Evolutionary conservation across 64 coral and sea anemone genomes (phyloP), one percentile per base, ranked within the genome.

Genomic region (Montipora efflorescens): DNA sequence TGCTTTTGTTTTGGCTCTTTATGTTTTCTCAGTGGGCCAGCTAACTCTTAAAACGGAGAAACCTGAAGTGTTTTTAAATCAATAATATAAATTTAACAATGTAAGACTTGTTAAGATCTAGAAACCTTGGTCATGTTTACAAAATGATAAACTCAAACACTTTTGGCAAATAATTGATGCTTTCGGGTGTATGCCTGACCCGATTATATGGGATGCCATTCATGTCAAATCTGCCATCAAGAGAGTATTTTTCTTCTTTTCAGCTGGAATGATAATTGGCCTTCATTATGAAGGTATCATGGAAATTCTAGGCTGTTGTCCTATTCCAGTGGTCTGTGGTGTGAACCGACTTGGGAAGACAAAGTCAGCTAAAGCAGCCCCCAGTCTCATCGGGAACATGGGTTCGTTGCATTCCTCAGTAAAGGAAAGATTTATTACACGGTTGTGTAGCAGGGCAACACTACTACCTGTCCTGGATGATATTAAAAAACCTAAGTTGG

Each of bases 321-420:
- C 89, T 8, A 51, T 80, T 28, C 89, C 89, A 48, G 64, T 91
- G 1, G 62, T 91, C 0, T 91, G 89, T 72, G 77, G 89, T 2
- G 12, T 78, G 18, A 91, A 91, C 59, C 11, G 89, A 8, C 78
- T 80, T 3, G 89, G 89, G 14, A 90, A 90, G 58, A 91, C 89
- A 10, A 91, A 62, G 13, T 91, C 78, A 9, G 89, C 89, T 4
- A 25, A 14, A 16, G 77, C 76, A 25, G 89, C 89, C 2, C n/a
- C 72, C 0, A 62, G 36, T 21, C 79, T 91, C 3, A 91, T 91
- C 80, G 89, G 89, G 4, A 91, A 91, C 22, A 19, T 8, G 2
- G 5, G 11, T 1, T 67, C 28, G 15, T 91, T 91, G 0, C 19
- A 13, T 15, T 64, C 59, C 13, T 64, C 59, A 15, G 59, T 64